phyloP scores from a whole-genome alignment of 2,797 vertebrate species.

The Choloepus didactylus region DNA sequence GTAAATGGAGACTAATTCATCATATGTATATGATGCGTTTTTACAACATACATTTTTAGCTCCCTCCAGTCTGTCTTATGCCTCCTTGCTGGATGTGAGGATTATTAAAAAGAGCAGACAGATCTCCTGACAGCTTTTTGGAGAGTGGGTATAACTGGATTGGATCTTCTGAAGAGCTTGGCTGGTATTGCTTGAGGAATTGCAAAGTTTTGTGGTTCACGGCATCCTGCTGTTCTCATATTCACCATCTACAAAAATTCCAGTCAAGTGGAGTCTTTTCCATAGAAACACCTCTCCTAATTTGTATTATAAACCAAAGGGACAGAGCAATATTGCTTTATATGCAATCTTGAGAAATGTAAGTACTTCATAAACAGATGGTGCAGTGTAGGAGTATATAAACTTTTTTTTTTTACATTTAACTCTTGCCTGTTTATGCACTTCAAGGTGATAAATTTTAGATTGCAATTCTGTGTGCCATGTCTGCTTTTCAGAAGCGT shows the following conservation, averaged over 20 bases:
- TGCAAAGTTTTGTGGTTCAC: accelerated
- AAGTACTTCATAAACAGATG: background rate
- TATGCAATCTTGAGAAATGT: background rate
- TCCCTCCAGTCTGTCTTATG: accelerated
- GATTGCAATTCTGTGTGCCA: background rate
- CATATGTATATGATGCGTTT: background rate
- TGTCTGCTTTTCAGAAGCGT: background rate
- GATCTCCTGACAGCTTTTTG: too few species aligned
- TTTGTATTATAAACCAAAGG: background rate
- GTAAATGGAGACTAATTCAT: background rate
- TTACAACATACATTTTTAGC: background rate
- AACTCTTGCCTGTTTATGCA: background rate
- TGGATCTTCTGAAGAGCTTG: background rate
- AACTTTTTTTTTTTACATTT: background rate
- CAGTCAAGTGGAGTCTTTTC: background rate
- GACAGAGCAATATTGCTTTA: background rate
- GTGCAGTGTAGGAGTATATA: background rate
- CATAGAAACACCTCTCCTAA: background rate
- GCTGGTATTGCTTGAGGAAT: too few species aligned
- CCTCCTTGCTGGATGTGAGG: background rate
- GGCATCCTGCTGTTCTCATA: background rate
- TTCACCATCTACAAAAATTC: too few species aligned
- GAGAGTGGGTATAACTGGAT: accelerated
- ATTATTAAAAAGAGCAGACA: background rate
- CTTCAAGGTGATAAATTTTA: background rate